Conservation (phyloP, 2,888 invertebrate genomes). For the Matsumyia berberina region DNA sequence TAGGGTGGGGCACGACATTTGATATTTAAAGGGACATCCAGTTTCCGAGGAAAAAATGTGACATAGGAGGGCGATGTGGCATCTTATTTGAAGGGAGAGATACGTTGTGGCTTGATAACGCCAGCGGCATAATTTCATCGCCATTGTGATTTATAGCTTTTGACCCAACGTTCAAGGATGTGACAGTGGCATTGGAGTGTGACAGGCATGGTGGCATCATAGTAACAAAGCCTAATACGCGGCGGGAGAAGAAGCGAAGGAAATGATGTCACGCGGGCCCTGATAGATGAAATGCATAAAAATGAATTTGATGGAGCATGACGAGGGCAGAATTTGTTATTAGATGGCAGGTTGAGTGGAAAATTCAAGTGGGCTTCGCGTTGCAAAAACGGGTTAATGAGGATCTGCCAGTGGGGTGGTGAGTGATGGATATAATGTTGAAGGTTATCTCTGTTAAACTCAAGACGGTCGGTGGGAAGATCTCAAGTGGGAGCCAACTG, state of each 20-base stretch:
- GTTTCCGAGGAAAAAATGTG: not conserved
- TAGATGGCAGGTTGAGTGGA: constrained; percentile 18
- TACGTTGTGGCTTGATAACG: constrained; percentile 8
- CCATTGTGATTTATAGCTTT: constrained; percentile 56
- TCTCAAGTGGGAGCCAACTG: no score
- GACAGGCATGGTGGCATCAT: constrained; percentile 2
- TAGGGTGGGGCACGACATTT: not conserved
- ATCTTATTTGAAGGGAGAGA: constrained; percentile 2
- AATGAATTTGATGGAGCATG: constrained; percentile 46
- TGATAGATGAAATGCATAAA: constrained; percentile 55
- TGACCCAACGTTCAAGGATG: constrained; percentile 52
- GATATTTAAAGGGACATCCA: not conserved
- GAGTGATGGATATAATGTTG: constrained; percentile 11
- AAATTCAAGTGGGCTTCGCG: not conserved
- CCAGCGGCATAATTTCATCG: constrained; percentile 28
- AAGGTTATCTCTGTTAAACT: not conserved
- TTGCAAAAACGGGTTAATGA: constrained; percentile 19
- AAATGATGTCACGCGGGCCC: constrained; percentile 32
- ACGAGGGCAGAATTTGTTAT: constrained; percentile 49
- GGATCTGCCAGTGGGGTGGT: not conserved
- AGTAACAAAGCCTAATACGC: constrained; percentile 17
- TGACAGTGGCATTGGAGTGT: constrained; percentile 44
- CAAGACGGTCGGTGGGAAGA: no score
- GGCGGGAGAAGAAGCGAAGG: not conserved
- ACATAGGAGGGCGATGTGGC: not conserved